phyloP scores from a whole-genome alignment of 1,140 invertebrate species.

The Samia ricini region DNA sequence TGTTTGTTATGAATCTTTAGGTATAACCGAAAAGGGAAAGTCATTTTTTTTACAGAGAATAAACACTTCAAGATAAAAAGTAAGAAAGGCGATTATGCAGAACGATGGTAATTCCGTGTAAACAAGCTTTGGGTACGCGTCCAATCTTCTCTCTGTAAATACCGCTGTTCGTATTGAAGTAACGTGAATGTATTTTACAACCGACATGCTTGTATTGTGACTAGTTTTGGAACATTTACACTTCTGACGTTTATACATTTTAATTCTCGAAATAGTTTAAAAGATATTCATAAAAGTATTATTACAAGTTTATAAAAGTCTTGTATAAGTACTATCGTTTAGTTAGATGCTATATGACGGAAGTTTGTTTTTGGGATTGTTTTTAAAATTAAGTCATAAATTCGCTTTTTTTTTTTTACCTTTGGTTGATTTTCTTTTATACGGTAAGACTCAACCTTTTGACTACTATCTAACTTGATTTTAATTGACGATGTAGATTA shows the following conservation, averaged over 20 bases:
- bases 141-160: conserved; percentile 40
- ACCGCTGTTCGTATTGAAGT: conserved; percentile 12
- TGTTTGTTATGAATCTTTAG: not conserved
- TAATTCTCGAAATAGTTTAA: not conserved
- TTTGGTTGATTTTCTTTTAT: too few relatives aligned
- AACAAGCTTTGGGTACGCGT: conserved; percentile 30
- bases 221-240: not conserved
- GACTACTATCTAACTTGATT: too few relatives aligned
- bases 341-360: too few relatives aligned
- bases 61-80: conserved; percentile 30
- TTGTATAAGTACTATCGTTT: too few relatives aligned
- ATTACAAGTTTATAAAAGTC: too few relatives aligned
- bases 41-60: conserved; percentile 20
- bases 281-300: too few relatives aligned
- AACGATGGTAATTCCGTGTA: conserved; percentile 48
- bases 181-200: not conserved
- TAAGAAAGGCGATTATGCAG: conserved; percentile 55
- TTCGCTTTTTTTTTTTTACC: too few relatives aligned
- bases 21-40: conserved; percentile 16
- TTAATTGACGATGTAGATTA: too few relatives aligned
- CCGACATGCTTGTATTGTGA: not conserved
- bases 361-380: too few relatives aligned
- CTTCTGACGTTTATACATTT: not conserved
- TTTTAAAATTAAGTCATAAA: too few relatives aligned
- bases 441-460: too few relatives aligned